Base-by-base conservation (phyloP, 2,888 invertebrate species). In the Metellina segmentata region DNA sequence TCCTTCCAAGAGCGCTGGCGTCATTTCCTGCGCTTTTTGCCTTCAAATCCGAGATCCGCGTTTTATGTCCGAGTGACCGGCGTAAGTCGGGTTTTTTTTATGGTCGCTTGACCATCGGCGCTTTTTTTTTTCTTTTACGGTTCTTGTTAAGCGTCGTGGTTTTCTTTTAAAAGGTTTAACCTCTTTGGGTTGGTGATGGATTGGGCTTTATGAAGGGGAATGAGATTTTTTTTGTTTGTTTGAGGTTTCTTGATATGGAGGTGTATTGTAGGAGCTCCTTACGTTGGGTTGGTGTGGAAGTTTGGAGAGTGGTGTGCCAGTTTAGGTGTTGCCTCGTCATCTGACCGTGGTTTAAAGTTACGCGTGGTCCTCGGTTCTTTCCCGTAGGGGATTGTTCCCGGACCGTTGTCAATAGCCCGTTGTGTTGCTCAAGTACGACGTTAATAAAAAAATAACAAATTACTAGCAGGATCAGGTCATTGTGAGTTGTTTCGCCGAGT, bases 1-100 rank as follows among this genome's bases (percentile, higher is more conserved):
- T 81, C 34, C 52, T 61, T 81, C n/a, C 11, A 81, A 61, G 11
- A 53, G 53, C 69, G 11, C 52, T 34, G n/a, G 0, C 13, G 48
- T 81, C 81, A 19, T 61, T 81, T 81, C 69, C 81, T 20, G 81
- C 52, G n/a, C 51, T 19, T 34, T 52, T 19, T 74, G 34, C 34
- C 34, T 74, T 48, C n/a, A n/a, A 48, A 13, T 34, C 9, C 7
- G 74, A 34, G 48, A 74, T 48, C 13, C 20, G 9, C 74, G 13
- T 20, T 74, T 13, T 19, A 11, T 6, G 7, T 20, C 11, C 2
- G 16, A 34, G 48, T 74, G 74, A 11, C 9, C 48, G 7, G 13
- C 13, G 48, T n/a, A 70, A n/a, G n/a, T n/a, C 16, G 1, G 34
- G n/a, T n/a, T n/a, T n/a, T 6, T 13, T 74, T 16, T 34, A 48